Percentiles rank a stretch among this genome's conserved stretches.
These are phyloP conservation scores for Betta splendens DNA, from an alignment of 2,797 vertebrate species.

Conservation along the genomic window DNA sequence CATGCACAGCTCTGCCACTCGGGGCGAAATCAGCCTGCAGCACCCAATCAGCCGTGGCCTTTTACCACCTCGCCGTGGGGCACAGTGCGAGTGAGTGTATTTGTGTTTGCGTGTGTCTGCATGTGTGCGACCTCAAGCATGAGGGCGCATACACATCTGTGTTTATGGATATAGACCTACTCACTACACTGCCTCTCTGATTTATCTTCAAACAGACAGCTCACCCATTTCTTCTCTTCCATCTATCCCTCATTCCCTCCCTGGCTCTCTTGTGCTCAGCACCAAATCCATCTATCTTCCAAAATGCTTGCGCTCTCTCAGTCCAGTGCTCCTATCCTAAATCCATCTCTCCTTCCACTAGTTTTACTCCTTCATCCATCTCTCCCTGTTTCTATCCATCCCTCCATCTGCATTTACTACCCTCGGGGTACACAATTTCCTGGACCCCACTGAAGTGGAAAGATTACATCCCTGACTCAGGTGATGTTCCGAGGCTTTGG, in stretches of 20 bases:
- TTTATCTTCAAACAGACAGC: constrained; percentile 78
- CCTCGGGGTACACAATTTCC: constrained; percentile 71
- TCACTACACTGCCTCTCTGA: constrained; percentile 72
- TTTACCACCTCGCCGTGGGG: constrained; percentile 74
- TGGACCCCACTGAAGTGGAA: constrained; percentile 77
- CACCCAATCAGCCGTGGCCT: constrained; percentile 79
- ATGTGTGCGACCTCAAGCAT: constrained; percentile 59
- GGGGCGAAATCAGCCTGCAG: constrained; percentile 69
- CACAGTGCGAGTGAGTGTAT: constrained; percentile 62
- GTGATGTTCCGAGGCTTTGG: constrained; percentile 64
- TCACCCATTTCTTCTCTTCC: constrained; percentile 57
- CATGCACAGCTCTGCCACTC: constrained; percentile 72
- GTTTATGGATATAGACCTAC: constrained; percentile 63
- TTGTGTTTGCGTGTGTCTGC: constrained; percentile 61
- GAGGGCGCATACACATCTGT: constrained; percentile 52
- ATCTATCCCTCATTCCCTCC: constrained; percentile 33
- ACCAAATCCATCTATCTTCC: constrained; percentile 62
- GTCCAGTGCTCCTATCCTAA: constrained; percentile 30
- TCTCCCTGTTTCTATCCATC: constrained; percentile 35
- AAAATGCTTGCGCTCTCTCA: constrained; percentile 45
- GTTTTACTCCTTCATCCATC: constrained; percentile 41
- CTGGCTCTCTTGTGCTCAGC: constrained; percentile 45
- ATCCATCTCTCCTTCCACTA: constrained; percentile 35
- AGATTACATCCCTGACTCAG: constrained; percentile 65
- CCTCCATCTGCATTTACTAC: constrained; percentile 69